Evolutionary conservation across 2,113 vertebrate genomes (phyloP).

Genomic region (Poeciliopsis prolifica): DNA sequence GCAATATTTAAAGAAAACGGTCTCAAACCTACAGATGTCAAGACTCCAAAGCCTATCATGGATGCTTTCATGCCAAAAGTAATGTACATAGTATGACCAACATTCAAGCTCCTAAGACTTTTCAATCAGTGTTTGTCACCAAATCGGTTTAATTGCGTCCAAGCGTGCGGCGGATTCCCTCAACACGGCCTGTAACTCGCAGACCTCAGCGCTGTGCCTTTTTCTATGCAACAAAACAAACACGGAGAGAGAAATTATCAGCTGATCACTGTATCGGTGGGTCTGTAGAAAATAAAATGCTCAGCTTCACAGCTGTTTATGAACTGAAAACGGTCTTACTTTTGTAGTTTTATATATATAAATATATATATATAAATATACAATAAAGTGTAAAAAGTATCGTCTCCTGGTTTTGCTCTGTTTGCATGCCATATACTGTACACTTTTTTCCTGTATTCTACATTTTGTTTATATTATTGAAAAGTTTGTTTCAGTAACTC

Average conservation of each 20-base stretch:
- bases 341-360: slow-evolving; percentile 98
- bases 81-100: slow-evolving; percentile 72
- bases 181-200: slow-evolving; percentile 85
- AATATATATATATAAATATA: slow-evolving; percentile 76
- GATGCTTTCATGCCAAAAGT: slow-evolving; percentile 79
- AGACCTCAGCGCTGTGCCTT: slow-evolving; percentile 99
- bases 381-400: slow-evolving; percentile 90
- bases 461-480: no score
- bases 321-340: slow-evolving; percentile 98
- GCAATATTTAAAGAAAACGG: slow-evolving; percentile 71
- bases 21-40: slow-evolving; percentile 75
- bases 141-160: slow-evolving; percentile 63
- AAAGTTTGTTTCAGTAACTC: no score
- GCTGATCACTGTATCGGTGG: not conserved
- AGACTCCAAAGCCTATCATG: slow-evolving; percentile 79
- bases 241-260: slow-evolving; percentile 59
- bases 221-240: slow-evolving; percentile 97
- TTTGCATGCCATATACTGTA: not conserved
- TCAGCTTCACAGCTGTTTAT: slow-evolving; percentile 88
- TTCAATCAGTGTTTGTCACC: slow-evolving; percentile 69
- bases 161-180: slow-evolving; percentile 42
- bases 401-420: slow-evolving; percentile 18
- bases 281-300: not conserved
- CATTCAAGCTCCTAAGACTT: slow-evolving; percentile 64
- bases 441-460: no score